phyloP scores from a whole-genome alignment of 2,113 vertebrate species.

The Perca schrenkii region DNA sequence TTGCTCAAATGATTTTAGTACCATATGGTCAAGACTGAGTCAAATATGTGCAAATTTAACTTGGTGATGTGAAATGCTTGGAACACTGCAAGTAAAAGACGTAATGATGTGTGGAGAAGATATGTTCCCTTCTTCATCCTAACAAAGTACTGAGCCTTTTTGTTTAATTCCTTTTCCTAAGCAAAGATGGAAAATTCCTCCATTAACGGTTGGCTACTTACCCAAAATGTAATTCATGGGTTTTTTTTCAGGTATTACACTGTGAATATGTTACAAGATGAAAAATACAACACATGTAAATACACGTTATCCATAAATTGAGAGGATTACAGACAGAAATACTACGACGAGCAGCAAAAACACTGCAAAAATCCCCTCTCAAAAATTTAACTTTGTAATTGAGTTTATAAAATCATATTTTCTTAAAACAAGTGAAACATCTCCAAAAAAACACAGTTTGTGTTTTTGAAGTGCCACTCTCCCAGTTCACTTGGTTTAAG shows the following conservation, averaged over 20 bases:
- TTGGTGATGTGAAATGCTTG: conserved; percentile 46
- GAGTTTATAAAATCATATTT: background rate
- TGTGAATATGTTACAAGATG: conserved; percentile 11
- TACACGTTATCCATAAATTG: background rate
- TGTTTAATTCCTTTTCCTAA: background rate
- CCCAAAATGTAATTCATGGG: background rate
- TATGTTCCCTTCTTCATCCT: conserved; percentile 49
- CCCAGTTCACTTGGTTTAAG: background rate
- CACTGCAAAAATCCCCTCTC: background rate
- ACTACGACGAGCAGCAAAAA: background rate
- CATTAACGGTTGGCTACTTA: background rate
- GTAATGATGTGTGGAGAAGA: background rate
- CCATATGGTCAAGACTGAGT: conserved; percentile 47
- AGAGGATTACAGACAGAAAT: conserved; percentile 7
- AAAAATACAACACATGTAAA: background rate
- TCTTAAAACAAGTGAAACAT: background rate
- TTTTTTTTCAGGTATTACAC: background rate
- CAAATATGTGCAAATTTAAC: conserved; percentile 62
- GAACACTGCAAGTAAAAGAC: conserved; percentile 8
- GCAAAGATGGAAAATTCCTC: background rate
- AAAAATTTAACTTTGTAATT: background rate
- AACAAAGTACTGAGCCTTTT: background rate
- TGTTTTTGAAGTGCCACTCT: background rate
- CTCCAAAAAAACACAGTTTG: background rate
- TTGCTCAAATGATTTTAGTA: conserved; percentile 47